Base-by-base conservation (phyloP, 2,797 vertebrate genomes). In the Muraenolepis orangiensis region DNA sequence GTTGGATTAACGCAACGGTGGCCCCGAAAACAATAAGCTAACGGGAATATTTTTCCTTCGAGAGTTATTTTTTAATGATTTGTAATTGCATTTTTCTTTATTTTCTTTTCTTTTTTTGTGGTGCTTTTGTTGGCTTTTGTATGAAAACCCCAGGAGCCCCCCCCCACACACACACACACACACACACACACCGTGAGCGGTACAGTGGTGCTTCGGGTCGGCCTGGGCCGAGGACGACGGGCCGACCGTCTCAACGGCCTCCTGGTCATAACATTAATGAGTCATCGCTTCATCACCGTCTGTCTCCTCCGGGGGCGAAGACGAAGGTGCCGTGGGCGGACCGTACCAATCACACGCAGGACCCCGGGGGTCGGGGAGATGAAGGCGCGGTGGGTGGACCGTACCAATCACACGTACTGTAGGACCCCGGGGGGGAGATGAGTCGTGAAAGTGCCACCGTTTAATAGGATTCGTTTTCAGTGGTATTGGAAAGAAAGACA, bases 351-450 rank as follows among this genome's bases (percentile, higher is more conserved):
- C 77, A 82, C 82, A 80, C 84, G 81, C 88, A 87, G 81, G 81
- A 92, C 87, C 87, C 87, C 26, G 7, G 88, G n/a, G n/a, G n/a
- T n/a, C n/a, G n/a, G n/a, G n/a, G n/a, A n/a, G n/a, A n/a, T n/a
- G 80, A 23, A 16, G 7, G 42, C 5, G 46, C 26, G 72, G 29
- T 57, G 71, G 72, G 71, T 13, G 70, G 82, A 85, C 86, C 85
- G 77, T 86, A 86, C 83, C 90, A 81, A 86, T 84, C 77, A 82
- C 82, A 80, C 84, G n/a, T n/a, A n/a, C n/a, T n/a, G 81, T 87
- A 87, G n/a, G 81, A 92, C 87, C 87, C 87, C 26, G 7, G 88
- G n/a, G n/a, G 88, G 88, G 81, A 85, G 90, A 87, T 87, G n/a
- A n/a, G 87, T 86, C 81, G 79, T 78, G 78, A 87, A 80, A 83